These are phyloP conservation scores for Cavia aperea DNA, from an alignment of 2,113 vertebrate genomes.

Conservation along the genomic window DNA sequence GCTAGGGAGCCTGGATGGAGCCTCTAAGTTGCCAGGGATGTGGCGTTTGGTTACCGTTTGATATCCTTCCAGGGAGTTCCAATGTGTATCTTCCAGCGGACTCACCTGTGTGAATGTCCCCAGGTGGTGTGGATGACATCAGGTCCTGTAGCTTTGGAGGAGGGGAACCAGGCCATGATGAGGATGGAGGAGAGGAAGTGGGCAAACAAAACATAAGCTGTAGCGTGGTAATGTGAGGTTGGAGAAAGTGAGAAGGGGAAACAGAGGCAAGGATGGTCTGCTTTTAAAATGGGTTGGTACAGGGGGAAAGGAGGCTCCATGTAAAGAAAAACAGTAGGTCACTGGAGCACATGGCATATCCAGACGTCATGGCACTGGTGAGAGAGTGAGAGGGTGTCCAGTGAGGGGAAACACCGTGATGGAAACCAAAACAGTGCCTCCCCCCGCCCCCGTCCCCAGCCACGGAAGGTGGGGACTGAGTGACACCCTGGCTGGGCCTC, in stretches of 20 bases:
- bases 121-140: neutral
- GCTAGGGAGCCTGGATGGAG: no score
- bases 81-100: neutral
- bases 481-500: neutral
- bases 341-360: neutral
- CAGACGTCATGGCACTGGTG: neutral
- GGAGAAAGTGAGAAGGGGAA: neutral
- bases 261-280: neutral
- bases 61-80: neutral
- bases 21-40: neutral
- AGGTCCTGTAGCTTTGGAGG: neutral
- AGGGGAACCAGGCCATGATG: neutral
- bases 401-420: neutral
- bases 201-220: neutral
- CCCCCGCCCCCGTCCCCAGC: neutral
- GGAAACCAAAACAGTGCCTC: neutral
- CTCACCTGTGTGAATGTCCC: neutral
- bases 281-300: neutral
- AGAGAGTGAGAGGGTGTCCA: neutral
- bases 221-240: rapidly evolving
- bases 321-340: neutral
- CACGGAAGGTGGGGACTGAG: neutral
- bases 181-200: neutral
- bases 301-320: neutral
- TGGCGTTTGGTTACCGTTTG: neutral